Evolutionary conservation across 2,888 invertebrate genomes (phyloP), one percentile per base, ranked within the genome.

Genomic region (Melanargia galathea): DNA sequence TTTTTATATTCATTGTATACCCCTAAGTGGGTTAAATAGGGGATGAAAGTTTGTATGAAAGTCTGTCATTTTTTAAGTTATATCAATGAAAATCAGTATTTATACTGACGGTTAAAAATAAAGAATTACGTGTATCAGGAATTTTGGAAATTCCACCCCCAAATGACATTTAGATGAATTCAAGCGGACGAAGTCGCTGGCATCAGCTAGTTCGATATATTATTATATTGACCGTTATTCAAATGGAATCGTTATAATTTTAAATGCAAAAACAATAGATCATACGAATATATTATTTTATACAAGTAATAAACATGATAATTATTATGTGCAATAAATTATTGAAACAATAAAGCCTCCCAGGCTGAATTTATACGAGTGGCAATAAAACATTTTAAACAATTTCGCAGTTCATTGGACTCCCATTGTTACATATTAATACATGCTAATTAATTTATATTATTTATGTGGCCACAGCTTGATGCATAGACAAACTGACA

Each of bases 321-420:
- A 43, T 51, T 56, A 35, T 40, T 51, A 60, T 51, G 55, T n/a
- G 51, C 38, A 51, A 60, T 59, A 60, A 51, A 60, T 64, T 56
- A 64, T 64, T 64, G 60, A 45, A 60, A 55, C 55, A 49, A 52
- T 60, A 43, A 56, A 56, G 33, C 49, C 33, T 56, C 49, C 60
- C 56, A 24, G 38, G 60, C 60, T 56, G 55, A 60, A 60, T 60
- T 56, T 56, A 60, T 51, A 48, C 49, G 54, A 64, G 60, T 60
- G 60, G 56, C 60, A 55, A 64, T 60, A 60, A 64, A 64, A 55
- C 51, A 64, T 56, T 64, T 64, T 54, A 56, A 64, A 54, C 49
- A 64, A 64, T 64, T 64, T 64, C 33, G 60, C 64, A 64, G 64
- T 56, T 64, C 60, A 60, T 49, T 60, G 60, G 54, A 22, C 48